Evolutionary conservation across 2,888 invertebrate species (phyloP), one percentile per base, ranked within the genome.

Genomic region (Graphium colonna): DNA sequence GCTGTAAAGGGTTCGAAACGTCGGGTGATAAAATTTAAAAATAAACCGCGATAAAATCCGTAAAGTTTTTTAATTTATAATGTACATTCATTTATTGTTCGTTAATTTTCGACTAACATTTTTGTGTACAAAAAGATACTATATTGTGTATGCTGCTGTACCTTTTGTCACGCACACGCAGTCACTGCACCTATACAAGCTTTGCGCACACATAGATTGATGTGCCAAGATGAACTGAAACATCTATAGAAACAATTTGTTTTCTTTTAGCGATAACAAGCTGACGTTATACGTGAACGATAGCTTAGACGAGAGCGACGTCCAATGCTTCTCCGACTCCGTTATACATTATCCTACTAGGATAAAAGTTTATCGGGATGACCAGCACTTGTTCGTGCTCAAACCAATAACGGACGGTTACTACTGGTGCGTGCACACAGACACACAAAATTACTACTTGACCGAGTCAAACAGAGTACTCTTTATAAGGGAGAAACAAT

Each of bases 261-360:
- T 21, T 51, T 42, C 17, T 78, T 75, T 45, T 69, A 84, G 84
- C 8, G 79, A 81, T 40, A 73, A 74, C 47, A 69, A 74, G 55
- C 62, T 87, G 9, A 59, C 75, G 12, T 60, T 88, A 18, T 60
- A 57, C 10, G 66, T 75, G 1, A 72, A 75, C 49, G 73, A 70
- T 39, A 58, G 67, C 0, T 58, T 83, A 0, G 59, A 71, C 1
- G 65, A 64, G 47, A 64, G 67, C 0, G 62, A 81, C 9, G 73
- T 90, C 7, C 58, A 63, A 21, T 90, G 90, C 58, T 86, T 80
- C 60, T 82, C 88, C 5, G 89, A 90, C 51, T 79, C 89, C 0
- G 59, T 66, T 1, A 65, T 59, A 8, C 79, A 74, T 56, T 71
- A 69, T 21, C 84, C 86, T 0, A 68, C 64, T 0, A 58, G 58